Evolutionary conservation across 2,888 invertebrate species (phyloP).

Genomic region (Dastarcus helophoroides): DNA sequence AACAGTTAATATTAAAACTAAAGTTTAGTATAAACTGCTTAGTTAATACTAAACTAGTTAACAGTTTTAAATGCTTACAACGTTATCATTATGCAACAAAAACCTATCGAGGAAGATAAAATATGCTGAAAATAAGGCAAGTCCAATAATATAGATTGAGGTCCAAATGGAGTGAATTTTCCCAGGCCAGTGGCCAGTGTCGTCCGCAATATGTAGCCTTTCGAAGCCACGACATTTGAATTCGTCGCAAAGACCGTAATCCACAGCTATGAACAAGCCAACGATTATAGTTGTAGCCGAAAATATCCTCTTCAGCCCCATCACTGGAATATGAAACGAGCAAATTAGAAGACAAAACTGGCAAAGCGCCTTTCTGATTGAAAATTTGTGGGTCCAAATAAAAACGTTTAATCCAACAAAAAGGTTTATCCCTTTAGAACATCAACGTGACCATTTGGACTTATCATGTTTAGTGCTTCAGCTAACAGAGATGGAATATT

Average conservation of each 20-base stretch:
- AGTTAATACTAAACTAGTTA: too few species aligned
- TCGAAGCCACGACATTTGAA: constrained; percentile 46
- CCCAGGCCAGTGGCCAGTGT: constrained; percentile 39
- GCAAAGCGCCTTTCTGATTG: too few species aligned
- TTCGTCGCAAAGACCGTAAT: constrained; percentile 49
- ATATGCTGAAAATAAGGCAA: constrained; percentile 43
- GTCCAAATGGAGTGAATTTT: constrained; percentile 46
- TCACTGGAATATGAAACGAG: constrained; percentile 34
- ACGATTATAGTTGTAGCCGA: constrained; percentile 48
- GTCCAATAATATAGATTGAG: constrained; percentile 41
- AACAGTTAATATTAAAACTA: too few species aligned
- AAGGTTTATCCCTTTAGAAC: too few species aligned
- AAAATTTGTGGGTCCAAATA: too few species aligned
- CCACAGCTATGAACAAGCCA: constrained; percentile 48
- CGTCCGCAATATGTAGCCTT: constrained; percentile 31
- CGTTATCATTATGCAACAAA: constrained; percentile 23
- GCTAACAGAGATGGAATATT: too few species aligned
- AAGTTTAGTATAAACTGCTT: too few species aligned
- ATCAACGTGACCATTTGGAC: too few species aligned
- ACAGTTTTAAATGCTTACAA: too few species aligned
- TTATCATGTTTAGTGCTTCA: too few species aligned
- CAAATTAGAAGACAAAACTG: constrained; percentile 2
- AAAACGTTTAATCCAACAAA: too few species aligned
- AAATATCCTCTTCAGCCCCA: constrained; percentile 47
- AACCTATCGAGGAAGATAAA: constrained; percentile 40